A percentile compares a stretch with the other conserved stretches of the same genome.
Evolutionary conservation across 2,113 vertebrate genomes (phyloP).

Genomic region (Lasiurus cinereus): DNA sequence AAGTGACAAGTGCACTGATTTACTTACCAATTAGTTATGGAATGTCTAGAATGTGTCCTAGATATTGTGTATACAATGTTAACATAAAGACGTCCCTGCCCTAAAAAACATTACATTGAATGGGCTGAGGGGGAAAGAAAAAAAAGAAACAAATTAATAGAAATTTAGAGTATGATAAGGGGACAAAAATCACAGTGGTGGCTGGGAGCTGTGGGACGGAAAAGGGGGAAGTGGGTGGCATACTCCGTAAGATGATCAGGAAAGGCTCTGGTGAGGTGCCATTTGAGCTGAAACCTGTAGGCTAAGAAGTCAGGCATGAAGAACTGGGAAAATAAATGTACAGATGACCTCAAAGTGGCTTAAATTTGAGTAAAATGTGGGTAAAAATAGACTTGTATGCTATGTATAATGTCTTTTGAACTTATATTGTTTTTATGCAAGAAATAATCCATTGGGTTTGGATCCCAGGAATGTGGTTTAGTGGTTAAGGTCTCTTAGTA

Average conservation of each 20-base stretch:
- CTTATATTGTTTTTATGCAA: not conserved
- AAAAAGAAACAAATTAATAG: not conserved
- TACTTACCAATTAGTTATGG: not conserved
- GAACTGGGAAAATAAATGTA: not conserved
- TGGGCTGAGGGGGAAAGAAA: not conserved
- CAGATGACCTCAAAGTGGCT: not conserved
- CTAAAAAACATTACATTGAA: not conserved
- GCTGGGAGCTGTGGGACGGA: too few species aligned
- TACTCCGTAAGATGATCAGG: not conserved
- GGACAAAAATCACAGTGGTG: not conserved
- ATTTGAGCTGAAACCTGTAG: not conserved
- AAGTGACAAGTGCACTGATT: not conserved
- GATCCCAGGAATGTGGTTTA: not conserved
- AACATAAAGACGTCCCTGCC: not conserved
- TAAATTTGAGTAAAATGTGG: not conserved
- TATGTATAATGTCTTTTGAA: slow-evolving; percentile 24
- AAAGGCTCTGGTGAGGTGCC: not conserved
- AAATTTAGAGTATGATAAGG: not conserved
- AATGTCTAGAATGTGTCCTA: not conserved
- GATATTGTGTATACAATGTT: not conserved
- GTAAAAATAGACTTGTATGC: not conserved
- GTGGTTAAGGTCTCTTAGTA: not conserved
- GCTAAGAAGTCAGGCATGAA: not conserved
- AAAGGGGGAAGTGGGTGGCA: too few species aligned
- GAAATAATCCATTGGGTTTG: not conserved